These are phyloP conservation scores for Myocastor coypus DNA, from an alignment of 2,113 vertebrate genomes.

Conservation along the genomic window DNA sequence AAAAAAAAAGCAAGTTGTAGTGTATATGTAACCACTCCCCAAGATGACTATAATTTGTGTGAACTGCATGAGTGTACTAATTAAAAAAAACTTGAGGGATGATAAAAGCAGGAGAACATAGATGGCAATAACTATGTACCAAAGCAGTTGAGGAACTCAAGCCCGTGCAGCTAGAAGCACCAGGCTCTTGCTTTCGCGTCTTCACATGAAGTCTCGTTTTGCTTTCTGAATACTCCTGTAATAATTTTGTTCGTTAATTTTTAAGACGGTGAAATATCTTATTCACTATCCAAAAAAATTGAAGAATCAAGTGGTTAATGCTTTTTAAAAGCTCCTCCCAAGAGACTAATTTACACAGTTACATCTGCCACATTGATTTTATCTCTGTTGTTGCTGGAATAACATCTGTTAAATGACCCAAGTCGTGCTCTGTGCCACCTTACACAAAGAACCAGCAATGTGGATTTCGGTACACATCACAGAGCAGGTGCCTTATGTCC, in stretches of 20 bases:
- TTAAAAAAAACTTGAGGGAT: neutral
- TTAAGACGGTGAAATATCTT: slow-evolving; percentile 11
- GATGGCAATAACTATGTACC: neutral
- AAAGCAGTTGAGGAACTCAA: neutral
- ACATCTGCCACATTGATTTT: neutral
- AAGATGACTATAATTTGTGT: neutral
- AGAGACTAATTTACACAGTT: slow-evolving; percentile 3
- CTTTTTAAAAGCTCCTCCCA: neutral
- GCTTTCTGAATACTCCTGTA: slow-evolving; percentile 1
- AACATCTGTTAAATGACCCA: slow-evolving; percentile 46
- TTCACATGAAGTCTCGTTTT: neutral
- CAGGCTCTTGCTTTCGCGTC: neutral
- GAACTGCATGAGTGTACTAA: neutral
- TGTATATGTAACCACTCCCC: neutral
- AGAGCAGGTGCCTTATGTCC: slow-evolving; percentile 14
- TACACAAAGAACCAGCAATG: slow-evolving; percentile 1
- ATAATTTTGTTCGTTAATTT: neutral
- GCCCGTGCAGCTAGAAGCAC: neutral
- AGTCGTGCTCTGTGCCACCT: neutral
- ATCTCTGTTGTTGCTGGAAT: slow-evolving; percentile 25
- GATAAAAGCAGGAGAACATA: neutral
- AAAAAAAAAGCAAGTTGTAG: neutral
- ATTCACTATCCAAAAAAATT: neutral
- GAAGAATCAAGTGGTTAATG: slow-evolving; percentile 45
- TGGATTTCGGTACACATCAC: neutral